These are phyloP conservation scores for Acyrthosiphon pisum DNA, from an alignment of 1,140 invertebrate species.

Conservation along the genomic window DNA sequence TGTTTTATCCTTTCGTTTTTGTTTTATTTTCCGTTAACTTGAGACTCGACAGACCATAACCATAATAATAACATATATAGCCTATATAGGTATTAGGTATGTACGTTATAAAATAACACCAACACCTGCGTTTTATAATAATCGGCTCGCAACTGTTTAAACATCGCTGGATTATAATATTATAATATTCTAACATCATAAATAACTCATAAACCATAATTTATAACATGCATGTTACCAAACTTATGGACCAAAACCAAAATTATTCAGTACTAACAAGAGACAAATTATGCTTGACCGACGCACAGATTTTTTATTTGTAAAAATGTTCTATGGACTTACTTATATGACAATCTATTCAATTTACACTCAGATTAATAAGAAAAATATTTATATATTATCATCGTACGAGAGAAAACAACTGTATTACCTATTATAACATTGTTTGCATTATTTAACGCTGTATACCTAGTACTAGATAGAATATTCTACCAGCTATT, in stretches of 20 bases:
- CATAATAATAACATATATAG: constrained; percentile 3
- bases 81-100: background rate
- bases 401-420: background rate
- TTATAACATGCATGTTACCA: background rate
- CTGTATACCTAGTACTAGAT: background rate
- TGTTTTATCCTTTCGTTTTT: background rate
- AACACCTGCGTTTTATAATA: background rate
- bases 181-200: background rate
- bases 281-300: background rate
- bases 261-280: background rate
- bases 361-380: background rate
- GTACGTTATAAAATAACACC: background rate
- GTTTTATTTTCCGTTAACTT: background rate
- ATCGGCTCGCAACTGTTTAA: background rate
- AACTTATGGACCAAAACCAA: too few species aligned
- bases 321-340: background rate
- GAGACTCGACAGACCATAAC: background rate
- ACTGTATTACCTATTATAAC: background rate
- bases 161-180: background rate
- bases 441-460: background rate
- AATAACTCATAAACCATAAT: background rate
- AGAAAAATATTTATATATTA: background rate
- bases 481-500: background rate
- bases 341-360: background rate
- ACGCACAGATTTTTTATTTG: background rate